Conservation (phyloP, 2,797 vertebrate genomes). For the Gymnodraco acuticeps region DNA sequence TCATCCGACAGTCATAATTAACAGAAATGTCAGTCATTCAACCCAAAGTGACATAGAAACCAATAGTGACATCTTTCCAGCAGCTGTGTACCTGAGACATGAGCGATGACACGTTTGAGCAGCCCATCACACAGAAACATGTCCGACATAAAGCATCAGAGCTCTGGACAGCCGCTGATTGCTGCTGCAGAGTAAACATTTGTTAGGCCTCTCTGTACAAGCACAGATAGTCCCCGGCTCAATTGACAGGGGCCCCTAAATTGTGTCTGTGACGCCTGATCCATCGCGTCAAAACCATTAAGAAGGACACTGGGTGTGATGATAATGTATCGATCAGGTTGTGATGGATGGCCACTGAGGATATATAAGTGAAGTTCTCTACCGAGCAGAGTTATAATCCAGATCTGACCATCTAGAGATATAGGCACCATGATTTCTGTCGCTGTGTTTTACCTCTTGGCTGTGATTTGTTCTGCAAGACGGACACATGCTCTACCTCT, state of each 20-base stretch:
- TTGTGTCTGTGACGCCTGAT: constrained; percentile 80
- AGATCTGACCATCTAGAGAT: constrained; percentile 32
- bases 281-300: constrained; percentile 84
- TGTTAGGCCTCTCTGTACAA: constrained; percentile 86
- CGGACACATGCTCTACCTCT: constrained; percentile 79
- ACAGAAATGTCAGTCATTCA: constrained; percentile 14
- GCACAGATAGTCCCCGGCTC: constrained; percentile 84
- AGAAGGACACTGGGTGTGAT: constrained; percentile 77
- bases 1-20: not conserved
- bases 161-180: constrained; percentile 71
- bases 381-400: constrained; percentile 45
- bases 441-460: constrained; percentile 79
- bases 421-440: constrained; percentile 81
- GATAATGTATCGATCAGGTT: constrained; percentile 84
- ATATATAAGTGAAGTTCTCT: constrained; percentile 82
- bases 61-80: constrained; percentile 36
- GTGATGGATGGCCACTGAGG: constrained; percentile 79
- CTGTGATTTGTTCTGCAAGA: constrained; percentile 77
- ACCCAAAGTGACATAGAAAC: constrained; percentile 39
- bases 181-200: constrained; percentile 83
- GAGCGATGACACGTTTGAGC: constrained; percentile 59
- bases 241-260: constrained; percentile 82
- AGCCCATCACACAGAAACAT: constrained; percentile 53
- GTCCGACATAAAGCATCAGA: constrained; percentile 73
- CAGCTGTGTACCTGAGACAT: constrained; percentile 44